phyloP scores from a whole-genome alignment of 2,113 vertebrate species.

The Percina caprodes region DNA sequence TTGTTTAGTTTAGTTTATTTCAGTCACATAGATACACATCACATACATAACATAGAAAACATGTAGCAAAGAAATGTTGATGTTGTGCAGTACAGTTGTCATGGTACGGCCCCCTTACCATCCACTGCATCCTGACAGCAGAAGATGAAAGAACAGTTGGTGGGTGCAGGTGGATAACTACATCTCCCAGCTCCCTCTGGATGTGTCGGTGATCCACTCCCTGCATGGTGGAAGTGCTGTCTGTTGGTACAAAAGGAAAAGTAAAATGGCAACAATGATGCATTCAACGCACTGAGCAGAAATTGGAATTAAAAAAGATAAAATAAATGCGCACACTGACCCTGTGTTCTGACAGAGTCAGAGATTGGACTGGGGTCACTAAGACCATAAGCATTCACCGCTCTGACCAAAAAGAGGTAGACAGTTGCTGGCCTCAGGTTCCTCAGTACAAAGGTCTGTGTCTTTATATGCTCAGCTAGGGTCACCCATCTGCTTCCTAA shows the following conservation, averaged over 20 bases:
- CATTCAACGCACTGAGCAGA: not conserved
- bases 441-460: slow-evolving; percentile 90
- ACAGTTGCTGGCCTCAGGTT: slow-evolving; percentile 94
- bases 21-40: no score
- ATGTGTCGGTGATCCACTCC: slow-evolving; percentile 98
- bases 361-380: slow-evolving; percentile 98
- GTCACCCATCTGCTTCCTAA: slow-evolving; percentile 98
- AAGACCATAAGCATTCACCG: slow-evolving; percentile 94
- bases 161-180: slow-evolving; percentile 94
- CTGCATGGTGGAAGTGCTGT: slow-evolving; percentile 93
- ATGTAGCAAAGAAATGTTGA: not conserved
- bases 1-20: no score
- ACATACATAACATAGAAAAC: not conserved
- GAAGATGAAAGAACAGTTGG: slow-evolving; percentile 95
- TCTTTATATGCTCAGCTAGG: slow-evolving; percentile 93
- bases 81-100: not conserved
- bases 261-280: not conserved
- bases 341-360: slow-evolving; percentile 95
- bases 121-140: slow-evolving; percentile 97
- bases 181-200: slow-evolving; percentile 94
- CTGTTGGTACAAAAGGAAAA: slow-evolving; percentile 40
- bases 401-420: slow-evolving; percentile 97
- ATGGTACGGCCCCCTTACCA: slow-evolving; percentile 82
- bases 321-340: slow-evolving; percentile 74
- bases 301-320: not conserved